phyloP scores from a whole-genome alignment of 2,888 invertebrate genomes.

The Drosophila bunnanda region DNA sequence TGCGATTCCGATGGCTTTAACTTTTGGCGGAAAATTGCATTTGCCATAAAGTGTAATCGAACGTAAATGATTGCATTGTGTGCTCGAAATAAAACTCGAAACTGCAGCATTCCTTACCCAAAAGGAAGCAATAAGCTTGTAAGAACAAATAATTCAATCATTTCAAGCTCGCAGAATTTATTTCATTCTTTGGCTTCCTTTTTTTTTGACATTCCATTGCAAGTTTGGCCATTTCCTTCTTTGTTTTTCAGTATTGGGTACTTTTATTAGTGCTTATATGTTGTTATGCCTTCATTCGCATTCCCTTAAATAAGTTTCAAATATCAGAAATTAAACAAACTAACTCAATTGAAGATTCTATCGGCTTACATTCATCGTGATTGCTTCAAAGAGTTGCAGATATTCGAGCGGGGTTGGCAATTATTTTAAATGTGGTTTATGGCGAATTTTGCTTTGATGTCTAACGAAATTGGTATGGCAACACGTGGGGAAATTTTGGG shows the following conservation, averaged over 20 bases:
- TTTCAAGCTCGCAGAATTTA: slow-evolving; percentile 2
- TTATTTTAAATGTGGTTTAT: slow-evolving; percentile 47
- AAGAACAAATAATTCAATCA: slow-evolving; percentile 28
- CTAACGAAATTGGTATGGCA: slow-evolving; percentile 30
- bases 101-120: not conserved
- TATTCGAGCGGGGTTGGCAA: slow-evolving; percentile 10
- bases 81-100: not conserved
- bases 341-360: slow-evolving; percentile 4
- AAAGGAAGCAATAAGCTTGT: slow-evolving; percentile 16
- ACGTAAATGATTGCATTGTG: not conserved
- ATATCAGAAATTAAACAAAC: slow-evolving; percentile 24
- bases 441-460: slow-evolving; percentile 38
- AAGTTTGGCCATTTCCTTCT: not conserved
- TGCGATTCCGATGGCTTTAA: not conserved
- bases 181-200: not conserved
- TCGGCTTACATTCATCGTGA: slow-evolving; percentile 8
- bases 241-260: slow-evolving; percentile 1
- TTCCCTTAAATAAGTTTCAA: slow-evolving; percentile 9
- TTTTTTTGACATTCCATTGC: not conserved
- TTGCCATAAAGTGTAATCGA: slow-evolving; percentile 1
- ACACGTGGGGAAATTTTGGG: slow-evolving; percentile 1
- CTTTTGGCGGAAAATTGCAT: slow-evolving; percentile 7
- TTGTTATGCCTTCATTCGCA: not conserved
- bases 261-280: slow-evolving; percentile 11
- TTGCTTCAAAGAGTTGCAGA: slow-evolving; percentile 25